Conservation (phyloP, 1,140 invertebrate genomes). For the Drosophila sturtevanti region DNA sequence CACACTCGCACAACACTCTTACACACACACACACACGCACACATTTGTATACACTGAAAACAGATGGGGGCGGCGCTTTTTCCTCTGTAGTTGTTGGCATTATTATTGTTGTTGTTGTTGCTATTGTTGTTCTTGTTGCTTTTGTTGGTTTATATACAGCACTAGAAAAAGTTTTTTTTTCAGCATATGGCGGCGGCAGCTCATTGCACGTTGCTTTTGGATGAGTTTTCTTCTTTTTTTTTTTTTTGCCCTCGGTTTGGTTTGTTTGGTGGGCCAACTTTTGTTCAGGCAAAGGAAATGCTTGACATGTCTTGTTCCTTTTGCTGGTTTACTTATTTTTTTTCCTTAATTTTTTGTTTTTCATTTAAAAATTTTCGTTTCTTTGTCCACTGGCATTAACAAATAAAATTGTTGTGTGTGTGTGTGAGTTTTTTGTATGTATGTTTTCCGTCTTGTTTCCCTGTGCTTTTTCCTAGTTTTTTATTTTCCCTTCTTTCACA, state of each 20-base stretch:
- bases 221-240: slow-evolving; percentile 1
- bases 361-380: slow-evolving; percentile 17
- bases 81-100: slow-evolving; percentile 24
- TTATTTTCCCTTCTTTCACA: slow-evolving; percentile 17
- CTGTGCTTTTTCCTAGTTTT: slow-evolving; percentile 17
- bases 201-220: slow-evolving; percentile 48
- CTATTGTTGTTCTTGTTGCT: slow-evolving; percentile 24
- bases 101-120: slow-evolving; percentile 12
- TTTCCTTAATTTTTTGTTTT: slow-evolving; percentile 30
- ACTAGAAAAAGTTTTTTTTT: slow-evolving; percentile 57
- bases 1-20: slow-evolving; percentile 10
- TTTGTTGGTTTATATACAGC: slow-evolving; percentile 21
- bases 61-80: slow-evolving; percentile 24
- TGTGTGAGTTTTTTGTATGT: not conserved
- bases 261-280: slow-evolving; percentile 38
- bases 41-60: not conserved
- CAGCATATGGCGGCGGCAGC: slow-evolving; percentile 53
- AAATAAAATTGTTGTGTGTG: slow-evolving; percentile 22
- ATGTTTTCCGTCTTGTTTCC: not conserved
- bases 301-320: slow-evolving; percentile 72
- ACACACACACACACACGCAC: slow-evolving; percentile 16
- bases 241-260: not conserved
- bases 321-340: slow-evolving; percentile 49
- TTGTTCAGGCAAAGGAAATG: slow-evolving; percentile 65
- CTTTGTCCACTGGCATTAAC: slow-evolving; percentile 46